phyloP scores from a whole-genome alignment of 2,888 invertebrate genomes.

The Toxonevra muliebris region DNA sequence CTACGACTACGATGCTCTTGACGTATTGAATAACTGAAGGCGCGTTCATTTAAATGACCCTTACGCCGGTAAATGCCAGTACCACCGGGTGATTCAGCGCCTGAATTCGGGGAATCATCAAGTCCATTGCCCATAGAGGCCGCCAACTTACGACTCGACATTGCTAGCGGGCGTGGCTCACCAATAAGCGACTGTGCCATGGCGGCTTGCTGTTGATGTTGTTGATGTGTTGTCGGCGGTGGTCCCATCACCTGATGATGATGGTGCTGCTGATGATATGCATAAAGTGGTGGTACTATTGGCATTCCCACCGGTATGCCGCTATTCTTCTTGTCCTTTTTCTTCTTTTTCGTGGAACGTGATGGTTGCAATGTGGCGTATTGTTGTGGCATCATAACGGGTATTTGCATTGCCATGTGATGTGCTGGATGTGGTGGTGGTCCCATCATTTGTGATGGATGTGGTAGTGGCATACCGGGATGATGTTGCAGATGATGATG shows the following conservation, averaged over 20 bases:
- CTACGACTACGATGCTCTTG: constrained; percentile 93
- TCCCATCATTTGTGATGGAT: constrained; percentile 48
- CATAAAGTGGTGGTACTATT: constrained; percentile 67
- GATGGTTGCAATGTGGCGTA: constrained; percentile 73
- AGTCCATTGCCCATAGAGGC: constrained; percentile 75
- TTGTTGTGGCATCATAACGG: constrained; percentile 69
- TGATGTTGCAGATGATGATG: constrained; percentile 58
- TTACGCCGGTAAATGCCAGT: constrained; percentile 91
- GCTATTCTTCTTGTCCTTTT: constrained; percentile 64
- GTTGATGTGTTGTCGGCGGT: constrained; percentile 45
- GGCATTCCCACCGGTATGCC: constrained; percentile 66
- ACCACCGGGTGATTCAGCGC: constrained; percentile 71
- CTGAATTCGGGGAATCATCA: constrained; percentile 67
- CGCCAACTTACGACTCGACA: constrained; percentile 71
- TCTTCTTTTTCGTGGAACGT: constrained; percentile 70
- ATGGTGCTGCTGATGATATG: constrained; percentile 61
- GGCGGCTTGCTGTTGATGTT: constrained; percentile 64
- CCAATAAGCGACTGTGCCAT: constrained; percentile 70
- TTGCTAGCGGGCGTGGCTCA: constrained; percentile 68
- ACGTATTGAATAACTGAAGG: constrained; percentile 92
- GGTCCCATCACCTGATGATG: constrained; percentile 44
- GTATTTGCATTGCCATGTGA: constrained; percentile 62
- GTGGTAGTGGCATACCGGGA: constrained; percentile 44
- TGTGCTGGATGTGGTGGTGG: constrained; percentile 55
- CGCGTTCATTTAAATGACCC: constrained; percentile 90